Evolutionary conservation across 23 tunicate species (phyloP).

Genomic region (Trididemnum clinides): DNA sequence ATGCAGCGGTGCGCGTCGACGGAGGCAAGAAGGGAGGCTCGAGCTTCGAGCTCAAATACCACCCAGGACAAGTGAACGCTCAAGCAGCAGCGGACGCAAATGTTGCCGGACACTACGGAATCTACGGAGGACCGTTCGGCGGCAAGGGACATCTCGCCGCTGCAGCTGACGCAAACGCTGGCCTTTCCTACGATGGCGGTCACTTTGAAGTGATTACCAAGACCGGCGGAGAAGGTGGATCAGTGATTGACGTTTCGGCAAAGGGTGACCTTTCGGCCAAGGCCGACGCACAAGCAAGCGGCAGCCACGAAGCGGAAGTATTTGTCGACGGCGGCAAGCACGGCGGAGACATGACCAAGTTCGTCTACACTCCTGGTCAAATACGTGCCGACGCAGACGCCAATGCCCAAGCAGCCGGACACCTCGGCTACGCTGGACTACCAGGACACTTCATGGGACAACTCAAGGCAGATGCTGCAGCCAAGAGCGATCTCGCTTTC

Average conservation of each 20-base stretch:
- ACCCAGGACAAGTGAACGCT: background rate
- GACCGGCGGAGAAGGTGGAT: background rate
- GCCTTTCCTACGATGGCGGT: background rate
- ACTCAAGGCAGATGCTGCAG: background rate
- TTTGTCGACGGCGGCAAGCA: background rate
- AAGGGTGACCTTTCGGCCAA: background rate
- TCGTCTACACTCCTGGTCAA: constrained; percentile 5
- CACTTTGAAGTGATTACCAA: constrained; percentile 8
- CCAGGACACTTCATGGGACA: background rate
- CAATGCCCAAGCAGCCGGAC: background rate
- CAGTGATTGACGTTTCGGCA: background rate
- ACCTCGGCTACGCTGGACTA: background rate
- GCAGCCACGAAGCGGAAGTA: constrained; percentile 9
- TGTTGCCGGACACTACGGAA: background rate
- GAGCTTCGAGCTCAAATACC: background rate
- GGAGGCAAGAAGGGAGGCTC: constrained; percentile 28
- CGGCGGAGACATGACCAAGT: background rate
- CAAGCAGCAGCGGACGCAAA: background rate
- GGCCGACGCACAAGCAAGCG: constrained; percentile 11
- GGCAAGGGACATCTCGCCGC: constrained; percentile 3
- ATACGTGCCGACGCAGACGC: background rate
- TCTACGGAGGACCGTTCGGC: background rate
- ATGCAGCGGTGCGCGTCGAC: background rate
- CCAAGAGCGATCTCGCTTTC: constrained; percentile 1
- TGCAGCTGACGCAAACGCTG: background rate